phyloP scores from a whole-genome alignment of 2,113 vertebrate species.

The Serilophus lunatus region DNA sequence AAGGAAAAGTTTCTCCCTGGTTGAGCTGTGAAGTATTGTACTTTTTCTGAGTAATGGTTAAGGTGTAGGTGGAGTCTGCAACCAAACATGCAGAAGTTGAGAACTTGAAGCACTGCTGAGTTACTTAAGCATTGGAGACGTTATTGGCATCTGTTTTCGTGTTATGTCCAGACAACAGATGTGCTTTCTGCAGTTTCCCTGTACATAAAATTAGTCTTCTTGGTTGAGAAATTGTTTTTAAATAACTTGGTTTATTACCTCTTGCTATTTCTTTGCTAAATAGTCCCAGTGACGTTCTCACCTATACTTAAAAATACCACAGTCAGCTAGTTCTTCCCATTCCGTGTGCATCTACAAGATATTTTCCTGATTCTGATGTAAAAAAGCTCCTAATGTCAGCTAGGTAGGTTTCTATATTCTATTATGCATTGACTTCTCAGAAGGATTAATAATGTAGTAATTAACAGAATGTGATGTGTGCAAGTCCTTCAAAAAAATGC shows the following conservation, averaged over 20 bases:
- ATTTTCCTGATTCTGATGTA: neutral
- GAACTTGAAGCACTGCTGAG: neutral
- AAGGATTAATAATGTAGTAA: neutral
- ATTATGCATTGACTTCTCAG: neutral
- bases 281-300: neutral
- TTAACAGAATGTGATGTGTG: neutral
- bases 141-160: neutral
- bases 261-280: neutral
- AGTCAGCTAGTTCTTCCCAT: neutral
- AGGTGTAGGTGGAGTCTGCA: neutral
- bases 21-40: neutral
- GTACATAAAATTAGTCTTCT: neutral
- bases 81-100: neutral
- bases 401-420: neutral
- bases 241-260: neutral
- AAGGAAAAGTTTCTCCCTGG: neutral
- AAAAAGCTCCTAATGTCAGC: neutral
- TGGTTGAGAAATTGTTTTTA: neutral
- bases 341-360: fast-evolving
- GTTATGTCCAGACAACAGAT: neutral
- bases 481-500: neutral
- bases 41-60: neutral
- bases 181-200: neutral
- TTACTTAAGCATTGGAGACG: neutral
- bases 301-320: neutral